Conservation (phyloP, 2,888 invertebrate species). For the Chironomus riparius region DNA sequence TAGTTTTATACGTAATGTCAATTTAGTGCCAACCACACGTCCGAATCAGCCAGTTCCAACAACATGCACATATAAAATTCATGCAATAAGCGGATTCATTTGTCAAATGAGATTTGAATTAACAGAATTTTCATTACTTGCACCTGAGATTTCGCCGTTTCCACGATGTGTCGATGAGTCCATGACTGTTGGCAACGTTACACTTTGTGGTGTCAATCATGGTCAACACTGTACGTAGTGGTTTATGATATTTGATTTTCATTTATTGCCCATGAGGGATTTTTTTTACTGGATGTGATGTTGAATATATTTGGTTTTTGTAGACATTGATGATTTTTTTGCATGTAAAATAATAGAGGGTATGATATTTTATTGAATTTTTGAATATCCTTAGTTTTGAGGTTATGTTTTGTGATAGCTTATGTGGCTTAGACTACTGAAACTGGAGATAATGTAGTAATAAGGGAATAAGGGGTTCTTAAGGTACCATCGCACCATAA, state of each 20-base stretch:
- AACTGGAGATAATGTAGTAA: no score
- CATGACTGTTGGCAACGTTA: constrained; percentile 34
- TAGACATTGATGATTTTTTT: no score
- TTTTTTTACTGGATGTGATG: no score
- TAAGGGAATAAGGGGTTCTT: no score
- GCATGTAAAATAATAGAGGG: no score
- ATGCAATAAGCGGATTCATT: not conserved
- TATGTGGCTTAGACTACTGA: no score
- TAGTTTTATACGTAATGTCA: not conserved
- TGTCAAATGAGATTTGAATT: constrained; percentile 24
- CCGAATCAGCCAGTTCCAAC: constrained; percentile 12
- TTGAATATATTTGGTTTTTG: no score
- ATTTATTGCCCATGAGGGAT: constrained; percentile 28
- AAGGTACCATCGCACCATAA: no score
- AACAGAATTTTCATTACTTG: not conserved
- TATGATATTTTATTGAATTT: no score
- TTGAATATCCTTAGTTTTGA: no score
- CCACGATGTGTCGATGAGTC: constrained; percentile 32
- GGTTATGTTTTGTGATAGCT: no score
- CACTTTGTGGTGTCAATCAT: constrained; percentile 52
- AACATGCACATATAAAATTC: constrained; percentile 13
- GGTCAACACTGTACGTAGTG: constrained; percentile 50
- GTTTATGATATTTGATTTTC: constrained; percentile 27
- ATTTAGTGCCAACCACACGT: not conserved
- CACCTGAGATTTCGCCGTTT: not conserved